These are phyloP conservation scores for Beris chalybata DNA, from an alignment of 2,888 invertebrate species.

Conservation along the genomic window DNA sequence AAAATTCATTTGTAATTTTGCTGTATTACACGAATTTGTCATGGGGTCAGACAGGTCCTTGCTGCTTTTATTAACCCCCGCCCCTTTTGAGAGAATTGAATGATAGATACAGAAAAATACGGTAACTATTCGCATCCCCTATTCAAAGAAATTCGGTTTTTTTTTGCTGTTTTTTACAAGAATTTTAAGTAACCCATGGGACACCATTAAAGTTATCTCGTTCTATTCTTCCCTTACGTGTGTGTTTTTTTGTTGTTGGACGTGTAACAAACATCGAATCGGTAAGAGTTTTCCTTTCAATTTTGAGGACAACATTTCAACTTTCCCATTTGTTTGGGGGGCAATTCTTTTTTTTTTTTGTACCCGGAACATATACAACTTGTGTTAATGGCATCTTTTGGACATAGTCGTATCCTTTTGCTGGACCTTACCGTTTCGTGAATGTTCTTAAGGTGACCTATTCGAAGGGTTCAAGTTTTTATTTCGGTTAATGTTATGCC, in stretches of 20 bases:
- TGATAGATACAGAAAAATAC: constrained; percentile 19
- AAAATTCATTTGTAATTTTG: constrained; percentile 21
- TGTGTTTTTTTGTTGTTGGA: constrained; percentile 12
- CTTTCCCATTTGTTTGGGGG: constrained; percentile 25
- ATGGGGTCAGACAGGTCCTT: constrained; percentile 2
- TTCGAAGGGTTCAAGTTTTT: neutral
- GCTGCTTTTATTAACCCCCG: neutral
- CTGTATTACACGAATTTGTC: constrained; percentile 22
- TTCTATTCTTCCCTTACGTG: constrained; percentile 20
- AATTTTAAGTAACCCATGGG: constrained; percentile 35
- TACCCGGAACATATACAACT: constrained; percentile 9
- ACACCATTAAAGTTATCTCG: constrained; percentile 42
- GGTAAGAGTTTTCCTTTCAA: constrained; percentile 24
- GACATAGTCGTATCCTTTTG: constrained; percentile 14
- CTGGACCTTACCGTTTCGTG: constrained; percentile 17
- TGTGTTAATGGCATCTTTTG: constrained; percentile 25
- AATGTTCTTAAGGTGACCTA: neutral
- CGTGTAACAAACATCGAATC: constrained; percentile 11
- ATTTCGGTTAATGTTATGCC: constrained; percentile 25
- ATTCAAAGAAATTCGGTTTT: neutral
- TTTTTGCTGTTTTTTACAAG: constrained; percentile 4
- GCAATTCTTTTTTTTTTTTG: constrained; percentile 11
- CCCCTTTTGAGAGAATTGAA: constrained; percentile 15
- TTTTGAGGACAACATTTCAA: constrained; percentile 26
- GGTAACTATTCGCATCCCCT: constrained; percentile 5